These are phyloP conservation scores for Gobionotothen gibberifrons DNA, from an alignment of 2,797 vertebrate genomes.

Conservation along the genomic window DNA sequence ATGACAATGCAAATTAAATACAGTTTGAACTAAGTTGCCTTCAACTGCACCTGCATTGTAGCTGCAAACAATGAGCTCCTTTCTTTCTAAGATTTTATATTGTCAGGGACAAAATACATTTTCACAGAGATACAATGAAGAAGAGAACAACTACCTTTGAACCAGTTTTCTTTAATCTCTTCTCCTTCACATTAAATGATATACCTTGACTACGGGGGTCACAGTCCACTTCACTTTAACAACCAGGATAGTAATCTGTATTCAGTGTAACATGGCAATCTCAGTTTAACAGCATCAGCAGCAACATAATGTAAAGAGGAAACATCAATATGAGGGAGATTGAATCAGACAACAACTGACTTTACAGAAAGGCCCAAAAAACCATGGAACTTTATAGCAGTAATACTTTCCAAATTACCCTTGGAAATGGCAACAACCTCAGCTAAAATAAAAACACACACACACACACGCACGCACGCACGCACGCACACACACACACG, in stretches of 20 bases:
- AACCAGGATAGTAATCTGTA: not conserved
- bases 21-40: no score
- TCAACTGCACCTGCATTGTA: not conserved
- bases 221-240: not conserved
- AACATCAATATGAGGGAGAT: not conserved
- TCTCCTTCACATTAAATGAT: not conserved
- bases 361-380: no score
- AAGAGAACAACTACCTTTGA: not conserved
- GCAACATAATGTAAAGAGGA: not conserved
- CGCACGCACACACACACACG: constrained; percentile 16
- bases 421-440: no score
- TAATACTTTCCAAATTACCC: no score
- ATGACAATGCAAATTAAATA: not conserved
- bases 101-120: not conserved
- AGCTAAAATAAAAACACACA: not conserved
- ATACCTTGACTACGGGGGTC: not conserved
- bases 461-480: not conserved
- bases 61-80: not conserved
- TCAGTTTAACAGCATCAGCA: not conserved
- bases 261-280: not conserved
- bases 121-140: not conserved
- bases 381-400: no score
- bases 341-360: not conserved
- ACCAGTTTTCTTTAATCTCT: not conserved
- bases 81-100: not conserved